phyloP scores from a whole-genome alignment of 2,888 invertebrate species.

The Chalcis sispes region DNA sequence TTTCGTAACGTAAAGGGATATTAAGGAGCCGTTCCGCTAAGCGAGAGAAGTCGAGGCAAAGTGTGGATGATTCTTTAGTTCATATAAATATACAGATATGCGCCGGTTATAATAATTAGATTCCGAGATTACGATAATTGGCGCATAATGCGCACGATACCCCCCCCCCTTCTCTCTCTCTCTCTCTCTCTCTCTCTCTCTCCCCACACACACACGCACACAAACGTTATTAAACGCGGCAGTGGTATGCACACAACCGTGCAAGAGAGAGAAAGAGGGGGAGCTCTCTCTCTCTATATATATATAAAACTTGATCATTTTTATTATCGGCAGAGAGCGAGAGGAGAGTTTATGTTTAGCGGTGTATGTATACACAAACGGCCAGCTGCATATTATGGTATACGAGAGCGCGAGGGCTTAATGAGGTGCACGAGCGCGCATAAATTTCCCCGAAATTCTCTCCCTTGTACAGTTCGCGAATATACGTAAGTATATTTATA shows the following conservation, averaged over 20 bases:
- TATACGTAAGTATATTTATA: too few relatives aligned
- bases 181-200: too few relatives aligned
- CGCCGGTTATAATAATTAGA: slow-evolving; percentile 61
- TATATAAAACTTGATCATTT: slow-evolving; percentile 1
- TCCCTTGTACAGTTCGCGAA: too few relatives aligned
- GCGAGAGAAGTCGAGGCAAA: not conserved
- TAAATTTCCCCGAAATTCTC: slow-evolving; percentile 45
- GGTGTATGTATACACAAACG: not conserved
- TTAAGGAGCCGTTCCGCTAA: too few relatives aligned
- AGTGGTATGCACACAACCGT: not conserved
- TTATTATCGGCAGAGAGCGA: not conserved
- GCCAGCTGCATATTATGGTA: slow-evolving; percentile 32
- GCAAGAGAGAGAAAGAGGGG: too few relatives aligned
- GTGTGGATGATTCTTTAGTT: slow-evolving; percentile 43
- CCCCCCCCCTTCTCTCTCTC: slow-evolving; percentile 55
- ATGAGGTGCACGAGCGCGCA: slow-evolving; percentile 30
- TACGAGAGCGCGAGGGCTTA: slow-evolving; percentile 2
- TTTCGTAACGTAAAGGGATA: too few relatives aligned
- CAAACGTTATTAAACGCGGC: not conserved
- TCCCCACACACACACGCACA: too few relatives aligned
- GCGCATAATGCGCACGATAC: slow-evolving; percentile 64
- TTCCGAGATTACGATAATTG: slow-evolving; percentile 66
- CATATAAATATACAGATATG: slow-evolving; percentile 27
- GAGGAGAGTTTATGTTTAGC: too few relatives aligned
- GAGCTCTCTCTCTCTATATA: too few relatives aligned